Evolutionary conservation across 2,888 invertebrate genomes (phyloP).

Genomic region (Portevinia maculata): DNA sequence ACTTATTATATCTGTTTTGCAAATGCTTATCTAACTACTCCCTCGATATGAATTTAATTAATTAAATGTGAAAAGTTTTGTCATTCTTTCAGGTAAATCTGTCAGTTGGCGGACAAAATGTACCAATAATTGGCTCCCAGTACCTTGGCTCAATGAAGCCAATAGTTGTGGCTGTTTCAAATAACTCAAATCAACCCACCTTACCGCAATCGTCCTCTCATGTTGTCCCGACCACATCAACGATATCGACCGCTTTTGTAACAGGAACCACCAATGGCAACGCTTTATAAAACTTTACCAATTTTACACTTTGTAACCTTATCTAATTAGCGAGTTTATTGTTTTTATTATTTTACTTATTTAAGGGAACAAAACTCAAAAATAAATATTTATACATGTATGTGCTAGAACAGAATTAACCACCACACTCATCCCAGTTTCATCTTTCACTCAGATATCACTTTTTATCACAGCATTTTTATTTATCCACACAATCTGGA

Average conservation of each 20-base stretch:
- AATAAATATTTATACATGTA: slow-evolving; percentile 44
- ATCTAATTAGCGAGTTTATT: slow-evolving; percentile 70
- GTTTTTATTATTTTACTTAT: slow-evolving; percentile 53
- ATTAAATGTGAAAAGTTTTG: slow-evolving; percentile 54
- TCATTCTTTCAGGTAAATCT: slow-evolving; percentile 74
- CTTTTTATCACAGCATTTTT: slow-evolving; percentile 7
- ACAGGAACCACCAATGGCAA: slow-evolving; percentile 82
- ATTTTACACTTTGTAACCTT: slow-evolving; percentile 72
- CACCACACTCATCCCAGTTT: slow-evolving; percentile 49
- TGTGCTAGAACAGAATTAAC: slow-evolving; percentile 55
- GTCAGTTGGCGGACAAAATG: slow-evolving; percentile 75
- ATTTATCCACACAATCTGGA: slow-evolving; percentile 34
- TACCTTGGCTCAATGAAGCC: slow-evolving; percentile 77
- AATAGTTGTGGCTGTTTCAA: slow-evolving; percentile 77
- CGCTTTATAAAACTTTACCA: slow-evolving; percentile 79
- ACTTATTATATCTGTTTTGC: background rate
- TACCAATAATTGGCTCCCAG: slow-evolving; percentile 76
- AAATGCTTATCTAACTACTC: background rate
- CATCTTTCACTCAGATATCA: slow-evolving; percentile 26
- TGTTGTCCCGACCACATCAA: slow-evolving; percentile 76
- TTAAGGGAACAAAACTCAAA: slow-evolving; percentile 33
- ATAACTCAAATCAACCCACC: slow-evolving; percentile 75
- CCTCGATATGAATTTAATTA: slow-evolving; percentile 35
- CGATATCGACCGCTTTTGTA: slow-evolving; percentile 79
- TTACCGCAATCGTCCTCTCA: slow-evolving; percentile 75